Base-by-base conservation (phyloP, 2,797 vertebrate species). In the Arctocebus calabarensis region DNA sequence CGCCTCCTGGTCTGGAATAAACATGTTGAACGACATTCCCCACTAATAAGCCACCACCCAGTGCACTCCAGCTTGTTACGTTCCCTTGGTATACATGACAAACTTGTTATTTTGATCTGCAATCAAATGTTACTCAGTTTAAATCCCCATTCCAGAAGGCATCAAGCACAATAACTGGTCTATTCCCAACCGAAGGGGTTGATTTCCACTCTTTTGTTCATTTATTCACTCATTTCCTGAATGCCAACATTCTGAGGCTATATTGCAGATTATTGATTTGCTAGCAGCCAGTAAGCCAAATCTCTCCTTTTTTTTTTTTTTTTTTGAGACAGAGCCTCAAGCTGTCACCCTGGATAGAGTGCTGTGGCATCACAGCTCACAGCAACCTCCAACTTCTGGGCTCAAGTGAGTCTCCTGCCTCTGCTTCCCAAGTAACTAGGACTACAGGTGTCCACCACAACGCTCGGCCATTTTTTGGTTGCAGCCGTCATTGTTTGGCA, bases 101-200 rank as follows among this genome's bases (percentile, higher is more conserved):
- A 29, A n/a, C 78, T 45, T 62, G 34, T 74, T 34, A 52, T 78
- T 84, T 90, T 75, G 75, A 86, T 89, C 62, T 64, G 82, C 90
- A 29, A 74, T 62, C 37, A 34, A 83, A 97, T 66, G 52, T 22
- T 91, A 52, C 23, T 89, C 34, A 23, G 14, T 77, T 71, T 45
- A 52, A 84, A 73, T 89, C 75, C 77, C 84, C 20, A 78, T 17
- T 68, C 70, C 71, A 32, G 25, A 82, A 81, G 32, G n/a, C 14
- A 90, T 29, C 3, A 78, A 45, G 32, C 59, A 3, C 10, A 45
- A 62, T 82, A 62, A n/a, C 57, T 68, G 17, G 5, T 88, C 40
- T 64, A 17, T 59, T 40, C 71, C 32, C 34, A 82, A 11, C 43
- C 45, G 34, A 71, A 32, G 61, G 48, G 12, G 6, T 1, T 22